Percentiles rank a stretch among this genome's conserved stretches.
phyloP scores from a whole-genome alignment of 2,888 invertebrate genomes.

The Zygogramma bicolorata region DNA sequence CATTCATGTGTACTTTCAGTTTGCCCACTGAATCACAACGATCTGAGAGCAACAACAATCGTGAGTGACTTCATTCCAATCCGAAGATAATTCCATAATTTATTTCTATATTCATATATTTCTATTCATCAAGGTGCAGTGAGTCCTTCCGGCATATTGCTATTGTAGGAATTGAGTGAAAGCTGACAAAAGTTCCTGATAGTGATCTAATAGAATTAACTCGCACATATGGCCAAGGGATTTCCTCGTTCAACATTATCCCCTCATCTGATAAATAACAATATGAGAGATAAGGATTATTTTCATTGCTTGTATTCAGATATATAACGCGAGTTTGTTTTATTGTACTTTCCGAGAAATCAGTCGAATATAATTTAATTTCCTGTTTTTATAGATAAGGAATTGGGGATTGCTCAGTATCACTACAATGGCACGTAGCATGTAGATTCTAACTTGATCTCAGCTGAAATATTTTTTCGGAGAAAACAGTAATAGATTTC shows the following conservation, averaged over 20 bases:
- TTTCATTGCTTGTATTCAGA: no score
- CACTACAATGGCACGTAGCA: no score
- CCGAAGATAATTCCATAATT: no score
- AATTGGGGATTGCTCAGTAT: no score
- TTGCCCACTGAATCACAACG: no score
- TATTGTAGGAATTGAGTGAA: neutral
- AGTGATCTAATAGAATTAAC: neutral
- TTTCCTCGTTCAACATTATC: neutral
- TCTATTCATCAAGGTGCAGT: neutral
- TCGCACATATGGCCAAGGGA: neutral
- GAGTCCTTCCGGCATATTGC: neutral
- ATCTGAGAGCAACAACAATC: no score
- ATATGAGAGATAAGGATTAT: neutral
- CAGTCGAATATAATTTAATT: neutral
- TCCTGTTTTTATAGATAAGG: slow-evolving; percentile 1
- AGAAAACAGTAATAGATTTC: no score
- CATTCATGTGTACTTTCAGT: no score
- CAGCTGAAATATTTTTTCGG: no score
- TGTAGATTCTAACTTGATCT: no score
- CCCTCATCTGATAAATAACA: neutral
- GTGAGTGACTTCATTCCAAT: no score
- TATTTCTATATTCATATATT: neutral
- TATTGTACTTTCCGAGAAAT: neutral
- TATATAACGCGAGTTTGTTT: no score
- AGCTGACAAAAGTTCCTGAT: neutral